A percentile compares a stretch with the other conserved stretches of the same genome.
Conservation (phyloP, 2,888 invertebrate species). For the Laspeyria flexula region DNA sequence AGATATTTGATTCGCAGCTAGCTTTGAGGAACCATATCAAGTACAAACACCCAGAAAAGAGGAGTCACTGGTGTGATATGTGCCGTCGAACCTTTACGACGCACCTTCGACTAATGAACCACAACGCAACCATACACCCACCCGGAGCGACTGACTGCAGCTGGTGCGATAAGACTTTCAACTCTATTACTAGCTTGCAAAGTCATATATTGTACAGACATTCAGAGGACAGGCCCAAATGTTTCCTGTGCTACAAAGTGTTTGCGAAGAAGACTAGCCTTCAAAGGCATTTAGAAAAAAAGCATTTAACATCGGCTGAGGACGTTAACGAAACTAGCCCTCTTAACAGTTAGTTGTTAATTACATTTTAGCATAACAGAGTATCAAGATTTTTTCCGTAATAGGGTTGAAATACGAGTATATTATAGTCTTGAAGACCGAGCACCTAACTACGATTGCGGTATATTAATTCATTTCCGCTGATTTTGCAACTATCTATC, state of each 20-base stretch:
- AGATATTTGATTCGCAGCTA: slow-evolving; percentile 56
- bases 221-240: slow-evolving; percentile 47
- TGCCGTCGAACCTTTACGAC: slow-evolving; percentile 63
- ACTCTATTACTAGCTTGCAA: slow-evolving; percentile 54
- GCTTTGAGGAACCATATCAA: slow-evolving; percentile 65
- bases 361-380: no score
- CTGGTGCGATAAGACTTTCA: slow-evolving; percentile 54
- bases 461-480: no score
- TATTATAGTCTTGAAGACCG: no score
- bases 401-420: no score
- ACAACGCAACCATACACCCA: slow-evolving; percentile 58
- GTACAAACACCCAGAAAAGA: slow-evolving; percentile 63
- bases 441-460: no score
- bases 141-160: slow-evolving; percentile 53
- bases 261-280: slow-evolving; percentile 51
- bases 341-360: no score
- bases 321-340: no score
- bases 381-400: no score
- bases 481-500: no score
- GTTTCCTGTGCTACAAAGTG: slow-evolving; percentile 57
- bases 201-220: slow-evolving; percentile 65
- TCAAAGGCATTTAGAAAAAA: slow-evolving; percentile 51
- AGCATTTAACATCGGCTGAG: slow-evolving; percentile 31
- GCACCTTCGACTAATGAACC: slow-evolving; percentile 57
- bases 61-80: slow-evolving; percentile 53